Conservation (phyloP, 2,888 invertebrate genomes). For the Bhutanitis thaidina region DNA sequence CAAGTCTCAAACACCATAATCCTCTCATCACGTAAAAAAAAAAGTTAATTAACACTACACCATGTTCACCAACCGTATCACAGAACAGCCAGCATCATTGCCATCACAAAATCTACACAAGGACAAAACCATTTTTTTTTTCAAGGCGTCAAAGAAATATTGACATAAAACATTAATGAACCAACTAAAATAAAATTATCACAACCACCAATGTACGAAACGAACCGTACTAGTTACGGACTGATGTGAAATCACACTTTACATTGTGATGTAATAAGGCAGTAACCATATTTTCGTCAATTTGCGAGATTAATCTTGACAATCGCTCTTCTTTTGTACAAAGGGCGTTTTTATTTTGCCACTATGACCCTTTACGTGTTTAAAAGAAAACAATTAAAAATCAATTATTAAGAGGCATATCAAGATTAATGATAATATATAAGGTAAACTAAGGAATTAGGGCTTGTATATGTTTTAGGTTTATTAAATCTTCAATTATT, state of each 20-base stretch:
- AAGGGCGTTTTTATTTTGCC: too few relatives aligned
- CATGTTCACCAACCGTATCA: conserved; percentile 21
- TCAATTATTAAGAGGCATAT: too few relatives aligned
- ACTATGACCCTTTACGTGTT: too few relatives aligned
- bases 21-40: conserved; percentile 34
- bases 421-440: too few relatives aligned
- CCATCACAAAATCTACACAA: conserved; percentile 4
- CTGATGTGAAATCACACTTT: conserved; percentile 20
- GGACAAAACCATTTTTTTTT: conserved; percentile 10
- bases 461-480: too few relatives aligned
- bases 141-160: not conserved
- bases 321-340: not conserved
- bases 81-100: conserved; percentile 9
- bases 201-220: conserved; percentile 16
- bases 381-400: too few relatives aligned
- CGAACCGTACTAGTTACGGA: conserved; percentile 18
- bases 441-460: too few relatives aligned
- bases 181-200: conserved; percentile 2
- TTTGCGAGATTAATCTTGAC: not conserved
- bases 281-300: conserved; percentile 10
- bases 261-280: conserved; percentile 15
- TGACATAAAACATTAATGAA: not conserved
- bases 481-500: too few relatives aligned
- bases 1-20: conserved; percentile 63
- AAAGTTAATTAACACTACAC: conserved; percentile 16